Evolutionary conservation across 2,797 vertebrate species (phyloP), one percentile per base, ranked within the genome.

Genomic region (Setipinna tenuifilis): DNA sequence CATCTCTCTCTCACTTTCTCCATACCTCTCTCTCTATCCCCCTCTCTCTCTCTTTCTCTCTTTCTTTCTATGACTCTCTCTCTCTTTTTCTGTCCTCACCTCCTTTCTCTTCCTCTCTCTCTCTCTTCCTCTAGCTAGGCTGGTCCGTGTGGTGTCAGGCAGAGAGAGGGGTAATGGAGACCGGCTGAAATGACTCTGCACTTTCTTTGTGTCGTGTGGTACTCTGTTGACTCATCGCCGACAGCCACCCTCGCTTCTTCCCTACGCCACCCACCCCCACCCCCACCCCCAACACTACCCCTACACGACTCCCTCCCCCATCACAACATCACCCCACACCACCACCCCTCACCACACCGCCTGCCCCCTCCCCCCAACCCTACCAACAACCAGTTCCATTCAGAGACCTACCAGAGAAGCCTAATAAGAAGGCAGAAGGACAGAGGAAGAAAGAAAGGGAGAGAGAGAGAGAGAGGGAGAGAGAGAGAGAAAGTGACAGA

Each of bases 191-290:
- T 94, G 93, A 94, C 92, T 92, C 90, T 88, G 93, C 93, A 88
- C 65, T 94, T 93, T 92, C 93, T 91, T 94, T 94, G 92, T 93
- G 91, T 87, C 83, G 85, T 86, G 88, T 75, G 68, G 68, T 41
- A 75, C 90, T 91, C 84, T 88, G 89, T 93, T 89, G 92, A 94
- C 89, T 93, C 94, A 91, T 92, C 88, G 84, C 65, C 89, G 46
- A 58, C 82, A 68, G 82, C 65, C 62, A 85, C 81, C 75, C 84
- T 78, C 82, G 12, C 84, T 35, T 71, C 25, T 71, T 65, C 59
- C 62, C 62, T 28, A 31, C 68, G 21, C 31, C 31, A 78, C 12
- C 65, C 14, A 14, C 35, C 16, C 35, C 31, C 68, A 35, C 0
- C 65, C 1, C 25, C 25, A 12, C 65, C 65, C 25, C 65, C 11